Evolutionary conservation across 2,113 vertebrate genomes (phyloP).

Genomic region (Todiramphus chloris): DNA sequence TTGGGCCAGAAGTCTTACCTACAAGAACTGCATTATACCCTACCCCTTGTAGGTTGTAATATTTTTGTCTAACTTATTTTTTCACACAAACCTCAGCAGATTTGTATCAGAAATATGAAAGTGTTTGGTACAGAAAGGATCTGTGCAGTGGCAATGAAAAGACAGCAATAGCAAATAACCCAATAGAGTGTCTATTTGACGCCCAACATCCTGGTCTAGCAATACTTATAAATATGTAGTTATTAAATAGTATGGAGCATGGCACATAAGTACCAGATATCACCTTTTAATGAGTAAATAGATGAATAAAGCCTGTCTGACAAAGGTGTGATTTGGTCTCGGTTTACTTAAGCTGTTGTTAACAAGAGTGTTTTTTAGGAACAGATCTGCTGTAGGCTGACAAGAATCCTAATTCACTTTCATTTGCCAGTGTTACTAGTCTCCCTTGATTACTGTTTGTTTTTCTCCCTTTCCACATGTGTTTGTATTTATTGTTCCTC

Average conservation of each 20-base stretch:
- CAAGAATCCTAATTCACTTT: background rate
- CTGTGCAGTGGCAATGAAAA: background rate
- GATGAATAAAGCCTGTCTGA: background rate
- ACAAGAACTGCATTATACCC: background rate
- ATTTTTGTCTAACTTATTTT: constrained; percentile 41
- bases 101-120: background rate
- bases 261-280: background rate
- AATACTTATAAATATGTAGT: background rate
- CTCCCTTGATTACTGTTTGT: background rate
- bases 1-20: constrained; percentile 9
- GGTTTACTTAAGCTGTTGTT: background rate
- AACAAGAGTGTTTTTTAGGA: background rate
- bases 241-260: background rate
- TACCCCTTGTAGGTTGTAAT: background rate
- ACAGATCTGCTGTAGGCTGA: background rate
- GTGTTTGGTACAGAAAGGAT: background rate
- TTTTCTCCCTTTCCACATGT: background rate
- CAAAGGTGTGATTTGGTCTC: background rate
- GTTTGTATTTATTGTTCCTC: background rate
- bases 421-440: background rate
- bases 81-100: background rate
- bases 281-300: background rate
- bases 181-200: background rate
- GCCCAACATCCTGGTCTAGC: background rate
- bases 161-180: background rate